Conservation (phyloP, 2,113 vertebrate genomes). For the Rhinolophus sinicus region DNA sequence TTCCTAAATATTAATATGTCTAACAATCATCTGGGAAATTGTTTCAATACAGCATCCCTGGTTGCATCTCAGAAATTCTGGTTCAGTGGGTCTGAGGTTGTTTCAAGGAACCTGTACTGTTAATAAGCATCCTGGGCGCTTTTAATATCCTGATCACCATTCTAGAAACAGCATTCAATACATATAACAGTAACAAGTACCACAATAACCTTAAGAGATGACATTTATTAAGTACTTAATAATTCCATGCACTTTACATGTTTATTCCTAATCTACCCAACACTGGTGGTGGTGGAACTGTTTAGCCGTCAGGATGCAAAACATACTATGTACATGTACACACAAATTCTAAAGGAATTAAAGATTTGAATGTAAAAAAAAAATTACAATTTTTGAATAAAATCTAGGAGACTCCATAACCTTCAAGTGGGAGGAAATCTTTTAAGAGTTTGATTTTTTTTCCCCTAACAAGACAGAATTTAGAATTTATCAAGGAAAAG, state of each 20-base stretch:
- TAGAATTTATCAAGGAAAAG: slow-evolving; percentile 7
- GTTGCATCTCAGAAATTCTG: neutral
- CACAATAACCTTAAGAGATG: neutral
- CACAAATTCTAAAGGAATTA: neutral
- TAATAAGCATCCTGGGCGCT: neutral
- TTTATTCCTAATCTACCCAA: neutral
- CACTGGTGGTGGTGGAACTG: neutral
- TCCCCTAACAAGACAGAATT: neutral
- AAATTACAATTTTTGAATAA: neutral
- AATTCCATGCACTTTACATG: neutral
- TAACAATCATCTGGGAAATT: neutral
- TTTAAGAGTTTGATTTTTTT: neutral
- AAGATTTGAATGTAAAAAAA: too few relatives aligned
- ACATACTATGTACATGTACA: neutral
- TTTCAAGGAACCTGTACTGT: neutral
- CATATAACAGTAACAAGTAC: neutral
- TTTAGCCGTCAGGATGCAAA: neutral
- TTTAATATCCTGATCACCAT: neutral
- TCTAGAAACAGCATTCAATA: neutral
- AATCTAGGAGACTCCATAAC: neutral
- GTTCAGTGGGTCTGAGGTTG: neutral
- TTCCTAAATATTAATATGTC: neutral
- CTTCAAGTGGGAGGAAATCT: neutral
- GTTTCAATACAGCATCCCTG: neutral
- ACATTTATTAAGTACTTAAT: neutral